Evolutionary conservation across 2,797 vertebrate genomes (phyloP).

Genomic region (Poliocrania exsul): DNA sequence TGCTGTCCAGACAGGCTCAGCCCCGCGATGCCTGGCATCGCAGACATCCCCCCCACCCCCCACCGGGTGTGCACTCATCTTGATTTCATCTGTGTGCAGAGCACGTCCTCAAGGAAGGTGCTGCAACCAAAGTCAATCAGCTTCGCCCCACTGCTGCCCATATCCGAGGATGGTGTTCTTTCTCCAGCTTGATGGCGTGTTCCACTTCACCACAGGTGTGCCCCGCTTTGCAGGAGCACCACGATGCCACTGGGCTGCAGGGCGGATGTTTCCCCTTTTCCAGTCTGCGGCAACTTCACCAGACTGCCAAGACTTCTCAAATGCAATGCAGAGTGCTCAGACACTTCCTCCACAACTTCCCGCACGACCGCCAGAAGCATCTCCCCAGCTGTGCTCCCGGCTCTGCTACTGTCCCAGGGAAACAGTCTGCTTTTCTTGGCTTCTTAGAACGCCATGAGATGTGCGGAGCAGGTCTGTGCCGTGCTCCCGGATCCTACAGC

Average conservation of each 20-base stretch:
- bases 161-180: background rate
- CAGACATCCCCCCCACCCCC: too few relatives aligned
- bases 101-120: background rate
- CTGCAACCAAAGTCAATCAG: background rate
- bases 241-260: background rate
- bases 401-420: background rate
- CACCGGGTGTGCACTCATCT: background rate
- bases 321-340: background rate
- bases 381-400: background rate
- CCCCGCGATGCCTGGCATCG: background rate
- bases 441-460: background rate
- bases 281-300: background rate
- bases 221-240: background rate
- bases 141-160: background rate
- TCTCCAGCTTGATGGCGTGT: background rate
- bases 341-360: background rate
- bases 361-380: accelerated
- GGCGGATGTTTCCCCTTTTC: too few relatives aligned
- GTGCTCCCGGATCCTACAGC: background rate
- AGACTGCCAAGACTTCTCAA: background rate
- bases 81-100: background rate
- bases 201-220: background rate
- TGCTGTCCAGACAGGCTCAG: too few relatives aligned
- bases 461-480: background rate
- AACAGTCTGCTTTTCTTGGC: background rate